Base-by-base conservation (phyloP, 2,797 vertebrate genomes). In the Cossypha niveicapilla region DNA sequence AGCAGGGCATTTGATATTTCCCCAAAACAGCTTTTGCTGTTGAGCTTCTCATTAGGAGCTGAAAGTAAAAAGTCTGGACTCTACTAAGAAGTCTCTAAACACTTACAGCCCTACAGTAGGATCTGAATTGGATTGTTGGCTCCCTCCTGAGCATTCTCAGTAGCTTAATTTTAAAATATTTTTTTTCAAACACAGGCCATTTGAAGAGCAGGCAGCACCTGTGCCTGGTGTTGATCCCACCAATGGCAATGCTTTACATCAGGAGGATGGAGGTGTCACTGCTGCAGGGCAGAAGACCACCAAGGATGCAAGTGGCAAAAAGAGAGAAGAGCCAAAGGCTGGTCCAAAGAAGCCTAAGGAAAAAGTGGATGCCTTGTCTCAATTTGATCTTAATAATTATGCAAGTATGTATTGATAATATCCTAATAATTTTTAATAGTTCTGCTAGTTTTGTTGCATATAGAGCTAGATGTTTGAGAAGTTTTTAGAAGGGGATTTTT, bases 381-480 rank as follows among this genome's bases (percentile, higher is more conserved):
- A 99, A 92, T 99, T 99, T 96, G 99, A 99, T 96, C 99, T 99
- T 80, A 99, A 99, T 98, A 99, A 99, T 97, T 99, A 99, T 53
- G 99, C 99, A 96, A 99, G 99, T 99, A 97, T 95, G 99, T 98
- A 67, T 48, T 86, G 61, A 12, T 76, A 65, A 35, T 53, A 39
- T 37, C 15, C 27, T 93, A 74, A 68, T 18, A 35, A 42, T 47
- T 80, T 71, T 71, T 88, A 10, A 24, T 77, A 44, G 71, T 82
- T 66, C 6, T 85, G 23, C 27, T 86, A 89, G 53, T 9, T 54
- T 80, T 85, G 11, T 51, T 93, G 39, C 11, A 25, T 86, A 2
- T 45, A 76, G 50, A 86, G 13, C 25, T 80, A 78, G n/a, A 18
- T 66, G 18, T 54, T 66, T 60, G 45, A 71, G 83, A 68, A 61